Percentiles rank a stretch among this genome's conserved stretches.
These are phyloP conservation scores for Pectinophora gossypiella DNA, from an alignment of 1,140 invertebrate genomes.

Conservation along the genomic window DNA sequence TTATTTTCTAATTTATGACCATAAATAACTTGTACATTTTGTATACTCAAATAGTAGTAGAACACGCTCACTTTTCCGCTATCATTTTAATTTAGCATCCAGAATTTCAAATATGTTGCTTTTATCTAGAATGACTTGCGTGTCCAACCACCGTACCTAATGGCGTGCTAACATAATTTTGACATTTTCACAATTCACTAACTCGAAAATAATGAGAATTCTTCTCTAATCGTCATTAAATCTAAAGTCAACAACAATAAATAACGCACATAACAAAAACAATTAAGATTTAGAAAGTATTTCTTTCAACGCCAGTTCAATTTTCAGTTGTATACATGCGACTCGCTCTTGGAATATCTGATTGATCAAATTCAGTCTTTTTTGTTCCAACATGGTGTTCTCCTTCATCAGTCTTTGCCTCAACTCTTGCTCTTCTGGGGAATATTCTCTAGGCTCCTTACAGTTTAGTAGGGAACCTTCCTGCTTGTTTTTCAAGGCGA, in stretches of 20 bases:
- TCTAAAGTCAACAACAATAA: neutral
- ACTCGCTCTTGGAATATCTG: constrained; percentile 81
- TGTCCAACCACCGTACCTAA: no score
- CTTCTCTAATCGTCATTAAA: no score
- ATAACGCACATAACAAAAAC: neutral
- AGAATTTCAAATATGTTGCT: no score
- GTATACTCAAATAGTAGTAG: no score
- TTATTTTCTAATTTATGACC: no score
- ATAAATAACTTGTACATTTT: no score
- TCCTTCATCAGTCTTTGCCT: constrained; percentile 77
- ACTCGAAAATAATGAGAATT: no score
- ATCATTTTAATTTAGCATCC: no score
- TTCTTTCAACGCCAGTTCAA: constrained; percentile 79
- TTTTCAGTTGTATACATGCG: constrained; percentile 80
- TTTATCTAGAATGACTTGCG: no score
- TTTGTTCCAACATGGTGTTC: constrained; percentile 81
- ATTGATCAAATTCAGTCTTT: constrained; percentile 77
- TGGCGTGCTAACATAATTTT: no score
- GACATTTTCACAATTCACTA: no score
- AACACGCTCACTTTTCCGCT: no score
- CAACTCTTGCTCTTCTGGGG: constrained; percentile 56
- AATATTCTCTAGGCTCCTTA: constrained; percentile 75
- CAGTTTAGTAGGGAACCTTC: constrained; percentile 52
- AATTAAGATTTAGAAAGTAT: constrained; percentile 60
- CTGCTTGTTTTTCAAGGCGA: constrained; percentile 69